Base-by-base conservation (phyloP, 2,113 vertebrate genomes). In the Pituophis catenifer region DNA sequence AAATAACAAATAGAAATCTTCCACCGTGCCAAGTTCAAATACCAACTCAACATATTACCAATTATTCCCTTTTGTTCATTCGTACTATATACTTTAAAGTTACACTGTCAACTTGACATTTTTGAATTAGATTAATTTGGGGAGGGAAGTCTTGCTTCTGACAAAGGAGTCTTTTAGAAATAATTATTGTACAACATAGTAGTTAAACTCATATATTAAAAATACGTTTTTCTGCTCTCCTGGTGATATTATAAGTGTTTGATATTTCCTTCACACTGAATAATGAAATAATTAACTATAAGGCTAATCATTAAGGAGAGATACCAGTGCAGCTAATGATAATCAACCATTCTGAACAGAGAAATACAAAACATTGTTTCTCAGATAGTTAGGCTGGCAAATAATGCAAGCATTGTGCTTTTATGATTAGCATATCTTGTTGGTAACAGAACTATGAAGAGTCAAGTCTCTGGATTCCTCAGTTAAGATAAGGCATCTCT, bases 11-110 rank as follows among this genome's bases (percentile, higher is more conserved):
- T 92, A 58, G 33, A 86, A 86, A 24, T 88, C 57, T 89, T 89
- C 91, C 7, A 10, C 93, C 91, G 62, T 92, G 88, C 88, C 57
- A 89, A 88, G 50, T 70, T 94, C 70, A 92, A 65, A 92, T 58
- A 86, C 50, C 48, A 53, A 91, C 33, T 91, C 86, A 24, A 58
- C 86, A 89, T 92, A 54, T 89, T 92, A 81, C 91, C 90, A 90
- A 92, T 94, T 94, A 92, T 86, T 58, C 88, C 33, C 24, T 92
- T 89, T 91, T 93, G 88, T 94, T 94, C n/a, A 55, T 65, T 91
- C 29, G 75, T 92, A 54, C 65, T 91, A 48, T 86, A 89, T 62
- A 89, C 87, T 91, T 93, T 89, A 91, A 91, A 85, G 54, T 86
- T 57, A 86, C 4, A 29, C 48, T 90, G 88, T 92, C 75, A 91